Percentiles rank a stretch among this genome's conserved stretches.
phyloP scores from a whole-genome alignment of 1,140 invertebrate genomes.

The Bicyclus anynana region DNA sequence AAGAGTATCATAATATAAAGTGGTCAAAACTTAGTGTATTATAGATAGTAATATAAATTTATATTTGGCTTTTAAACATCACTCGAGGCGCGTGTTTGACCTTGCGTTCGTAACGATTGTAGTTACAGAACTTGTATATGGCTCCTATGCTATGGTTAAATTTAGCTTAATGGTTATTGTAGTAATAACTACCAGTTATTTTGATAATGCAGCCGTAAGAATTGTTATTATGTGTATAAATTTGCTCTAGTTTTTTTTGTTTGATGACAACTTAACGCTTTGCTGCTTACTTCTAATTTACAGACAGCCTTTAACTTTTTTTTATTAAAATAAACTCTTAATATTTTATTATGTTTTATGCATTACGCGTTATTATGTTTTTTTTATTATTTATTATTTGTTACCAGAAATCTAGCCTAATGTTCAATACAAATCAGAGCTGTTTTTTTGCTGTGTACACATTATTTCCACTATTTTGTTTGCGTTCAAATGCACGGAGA shows the following conservation, averaged over 20 bases:
- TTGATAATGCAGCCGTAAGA: conserved; percentile 2
- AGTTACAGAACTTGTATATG: conserved; percentile 24
- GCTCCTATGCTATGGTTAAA: conserved; percentile 20
- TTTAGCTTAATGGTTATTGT: conserved; percentile 22
- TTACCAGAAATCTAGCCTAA: no score
- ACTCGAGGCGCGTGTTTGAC: conserved; percentile 21
- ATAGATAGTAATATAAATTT: conserved; percentile 14
- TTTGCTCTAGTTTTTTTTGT: neutral
- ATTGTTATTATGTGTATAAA: neutral
- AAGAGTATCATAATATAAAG: conserved; percentile 7
- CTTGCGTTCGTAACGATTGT: conserved; percentile 26
- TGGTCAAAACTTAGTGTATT: conserved; percentile 16
- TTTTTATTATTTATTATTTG: no score
- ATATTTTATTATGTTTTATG: no score
- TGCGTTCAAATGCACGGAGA: no score
- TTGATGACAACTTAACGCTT: neutral
- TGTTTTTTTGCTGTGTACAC: no score
- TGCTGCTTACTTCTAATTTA: no score
- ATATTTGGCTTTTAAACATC: conserved; percentile 12
- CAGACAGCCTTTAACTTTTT: no score
- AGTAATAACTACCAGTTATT: conserved; percentile 4
- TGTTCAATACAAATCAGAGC: no score
- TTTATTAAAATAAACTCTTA: no score
- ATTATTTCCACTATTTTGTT: no score
- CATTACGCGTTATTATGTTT: no score